Conservation (phyloP, 2,113 vertebrate genomes). For the Pseudorectes ferrugineus region DNA sequence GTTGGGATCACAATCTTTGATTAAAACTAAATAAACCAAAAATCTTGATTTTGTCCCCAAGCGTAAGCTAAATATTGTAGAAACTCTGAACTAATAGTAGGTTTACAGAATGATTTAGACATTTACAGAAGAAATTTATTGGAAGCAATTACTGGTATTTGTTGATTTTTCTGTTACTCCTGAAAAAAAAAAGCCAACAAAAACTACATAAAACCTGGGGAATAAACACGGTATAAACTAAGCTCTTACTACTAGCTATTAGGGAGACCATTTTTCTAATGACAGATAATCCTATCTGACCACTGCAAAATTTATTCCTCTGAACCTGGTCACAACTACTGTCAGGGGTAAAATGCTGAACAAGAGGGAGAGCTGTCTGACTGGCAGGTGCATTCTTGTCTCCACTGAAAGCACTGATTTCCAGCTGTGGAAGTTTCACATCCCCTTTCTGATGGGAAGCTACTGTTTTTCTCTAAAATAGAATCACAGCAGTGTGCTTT, state of each 20-base stretch:
- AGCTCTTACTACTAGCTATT: background rate
- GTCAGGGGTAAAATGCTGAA: background rate
- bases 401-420: background rate
- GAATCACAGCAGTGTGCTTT: background rate
- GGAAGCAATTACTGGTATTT: background rate
- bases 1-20: background rate
- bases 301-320: background rate
- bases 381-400: background rate
- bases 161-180: background rate
- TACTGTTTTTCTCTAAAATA: background rate
- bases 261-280: background rate
- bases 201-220: background rate
- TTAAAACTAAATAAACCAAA: background rate
- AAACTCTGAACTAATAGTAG: background rate
- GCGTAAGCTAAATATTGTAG: background rate
- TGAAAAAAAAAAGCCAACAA: background rate
- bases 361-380: background rate
- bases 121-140: background rate
- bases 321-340: background rate
- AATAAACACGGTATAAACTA: background rate
- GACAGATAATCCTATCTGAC: background rate
- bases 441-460: background rate
- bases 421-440: background rate
- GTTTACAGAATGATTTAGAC: background rate
- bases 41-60: background rate